Percentiles rank a stretch among this genome's conserved stretches.
Evolutionary conservation across 2,113 vertebrate genomes (phyloP).

Genomic region (Charadrius vociferus): DNA sequence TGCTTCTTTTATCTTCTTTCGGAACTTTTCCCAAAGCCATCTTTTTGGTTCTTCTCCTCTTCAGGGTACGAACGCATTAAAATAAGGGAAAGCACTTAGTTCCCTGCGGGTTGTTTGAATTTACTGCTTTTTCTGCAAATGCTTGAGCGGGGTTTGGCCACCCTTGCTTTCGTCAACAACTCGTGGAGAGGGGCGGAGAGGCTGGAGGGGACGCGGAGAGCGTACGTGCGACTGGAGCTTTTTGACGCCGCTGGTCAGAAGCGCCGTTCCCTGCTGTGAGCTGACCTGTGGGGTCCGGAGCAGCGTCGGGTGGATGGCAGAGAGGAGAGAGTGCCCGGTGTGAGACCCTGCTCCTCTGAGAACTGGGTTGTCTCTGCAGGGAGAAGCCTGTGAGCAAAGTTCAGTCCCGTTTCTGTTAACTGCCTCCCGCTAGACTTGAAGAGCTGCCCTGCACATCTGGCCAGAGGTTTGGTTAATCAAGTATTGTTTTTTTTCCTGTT

Average conservation of each 20-base stretch:
- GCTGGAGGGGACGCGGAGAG: background rate
- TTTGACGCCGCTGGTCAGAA: background rate
- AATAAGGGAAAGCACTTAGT: background rate
- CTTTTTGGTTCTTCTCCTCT: background rate
- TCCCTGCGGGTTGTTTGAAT: background rate
- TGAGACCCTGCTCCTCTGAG: background rate
- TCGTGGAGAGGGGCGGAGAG: background rate
- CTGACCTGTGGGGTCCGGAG: background rate
- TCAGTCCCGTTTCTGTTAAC: background rate
- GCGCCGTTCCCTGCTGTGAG: background rate
- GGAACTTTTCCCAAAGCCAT: background rate
- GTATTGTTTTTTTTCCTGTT: background rate
- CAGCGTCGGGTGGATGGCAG: background rate
- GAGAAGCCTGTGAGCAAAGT: background rate
- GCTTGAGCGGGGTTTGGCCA: background rate
- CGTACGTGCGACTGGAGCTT: accelerated
- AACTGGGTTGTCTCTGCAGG: accelerated
- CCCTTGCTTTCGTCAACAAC: background rate
- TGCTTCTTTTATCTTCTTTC: background rate
- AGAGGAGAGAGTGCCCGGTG: accelerated
- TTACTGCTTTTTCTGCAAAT: background rate
- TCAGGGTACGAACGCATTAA: background rate
- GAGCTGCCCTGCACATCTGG: background rate
- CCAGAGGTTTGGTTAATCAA: background rate
- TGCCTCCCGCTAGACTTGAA: background rate